Base-by-base conservation (phyloP, 1,140 invertebrate genomes). In the Drosophila bipectinata region DNA sequence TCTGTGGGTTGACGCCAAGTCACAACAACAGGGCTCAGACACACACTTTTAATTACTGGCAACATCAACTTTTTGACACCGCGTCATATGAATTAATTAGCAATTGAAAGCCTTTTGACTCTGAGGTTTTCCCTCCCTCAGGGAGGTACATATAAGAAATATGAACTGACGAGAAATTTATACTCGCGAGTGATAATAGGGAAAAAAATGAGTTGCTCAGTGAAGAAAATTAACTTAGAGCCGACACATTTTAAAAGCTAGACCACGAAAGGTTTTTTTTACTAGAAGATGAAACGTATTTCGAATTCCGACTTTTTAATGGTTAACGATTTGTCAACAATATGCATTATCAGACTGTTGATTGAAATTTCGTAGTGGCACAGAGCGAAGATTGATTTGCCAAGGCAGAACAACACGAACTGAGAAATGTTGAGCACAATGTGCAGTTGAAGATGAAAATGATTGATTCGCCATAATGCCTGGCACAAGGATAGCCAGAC, bases 391-490 rank as follows among this genome's bases (percentile, higher is more conserved):
- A 85, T 85, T 84, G 73, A 77, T 85, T 84, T 67, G 73, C 49
- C 34, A 45, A 32, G 30, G 45, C 28, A 58, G 14, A 56, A 26
- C 21, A 71, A n/a, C 30, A 53, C 57, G 32, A 39, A 6, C 37
- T 34, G 30, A 58, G 52, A 52, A 66, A 62, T 66, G 58, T 60
- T 47, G 26, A 58, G 72, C 80, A 68, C 71, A 72, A 60, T 72
- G 72, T 74, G 64, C 59, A 85, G 77, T 67, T 74, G 81, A 74
- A 77, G 77, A 85, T 57, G 81, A 71, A 78, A 78, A 80, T 85
- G 81, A 85, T 85, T 85, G 81, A 85, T 85, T 80, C 66, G 63
- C 58, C 77, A 80, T 85, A 74, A 85, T 77, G 81, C 54, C 67
- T 47, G 39, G 49, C 30, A 37, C 28, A 49, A 67, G 55, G 26